phyloP scores from a whole-genome alignment of 2,888 invertebrate genomes.

The Nomada ruficornis region DNA sequence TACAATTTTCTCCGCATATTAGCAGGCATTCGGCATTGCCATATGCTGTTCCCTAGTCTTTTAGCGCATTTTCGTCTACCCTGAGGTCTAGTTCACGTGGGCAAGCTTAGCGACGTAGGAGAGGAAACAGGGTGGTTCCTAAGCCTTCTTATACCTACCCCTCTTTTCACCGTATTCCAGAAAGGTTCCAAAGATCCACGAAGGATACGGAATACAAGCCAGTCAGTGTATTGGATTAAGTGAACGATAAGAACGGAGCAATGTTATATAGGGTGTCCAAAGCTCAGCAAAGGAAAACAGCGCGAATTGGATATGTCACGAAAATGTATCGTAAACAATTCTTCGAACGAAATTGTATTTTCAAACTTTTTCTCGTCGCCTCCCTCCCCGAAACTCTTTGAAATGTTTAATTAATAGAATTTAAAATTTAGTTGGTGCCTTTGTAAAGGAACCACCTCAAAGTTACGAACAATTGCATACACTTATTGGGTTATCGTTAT shows the following conservation, averaged over 20 bases:
- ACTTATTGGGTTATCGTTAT: too few species aligned
- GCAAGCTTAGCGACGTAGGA: constrained; percentile 53
- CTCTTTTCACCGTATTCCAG: constrained; percentile 37
- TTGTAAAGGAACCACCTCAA: too few species aligned
- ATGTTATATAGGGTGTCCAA: constrained; percentile 31
- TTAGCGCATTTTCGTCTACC: constrained; percentile 37
- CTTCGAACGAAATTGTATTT: background rate
- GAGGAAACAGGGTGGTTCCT: constrained; percentile 45
- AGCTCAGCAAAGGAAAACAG: constrained; percentile 18
- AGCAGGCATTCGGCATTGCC: constrained; percentile 35
- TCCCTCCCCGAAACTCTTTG: background rate
- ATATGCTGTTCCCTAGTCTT: constrained; percentile 58
- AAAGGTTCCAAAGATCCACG: constrained; percentile 57
- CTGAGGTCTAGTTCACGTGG: constrained; percentile 31
- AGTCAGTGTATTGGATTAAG: constrained; percentile 61
- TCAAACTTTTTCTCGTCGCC: background rate
- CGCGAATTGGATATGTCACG: constrained; percentile 25
- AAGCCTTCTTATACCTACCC: constrained; percentile 62
- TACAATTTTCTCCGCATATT: background rate
- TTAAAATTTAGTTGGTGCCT: too few species aligned
- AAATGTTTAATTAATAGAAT: background rate
- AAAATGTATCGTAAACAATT: constrained; percentile 21
- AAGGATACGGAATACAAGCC: constrained; percentile 50
- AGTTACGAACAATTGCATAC: too few species aligned
- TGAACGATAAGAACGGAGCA: constrained; percentile 41